Evolutionary conservation across 2,888 invertebrate species (phyloP).

Genomic region (Trichogramma dendrolimi): DNA sequence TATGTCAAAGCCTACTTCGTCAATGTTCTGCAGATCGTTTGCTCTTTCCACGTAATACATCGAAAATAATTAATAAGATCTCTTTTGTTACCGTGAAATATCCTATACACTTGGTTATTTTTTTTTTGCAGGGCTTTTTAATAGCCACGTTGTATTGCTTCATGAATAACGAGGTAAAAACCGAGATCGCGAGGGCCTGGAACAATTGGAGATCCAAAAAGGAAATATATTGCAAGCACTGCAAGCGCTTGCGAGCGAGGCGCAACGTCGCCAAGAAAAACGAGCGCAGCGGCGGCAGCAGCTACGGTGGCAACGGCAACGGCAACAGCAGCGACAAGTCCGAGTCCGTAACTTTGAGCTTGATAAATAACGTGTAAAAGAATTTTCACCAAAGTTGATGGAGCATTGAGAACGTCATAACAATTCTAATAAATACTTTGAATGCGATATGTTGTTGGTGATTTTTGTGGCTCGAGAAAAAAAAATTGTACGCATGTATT

Average conservation of each 20-base stretch:
- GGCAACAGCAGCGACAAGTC: slow-evolving; percentile 5
- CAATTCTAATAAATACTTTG: no score
- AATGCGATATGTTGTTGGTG: no score
- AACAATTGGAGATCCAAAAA: slow-evolving; percentile 14
- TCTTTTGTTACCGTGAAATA: neutral
- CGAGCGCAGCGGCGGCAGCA: neutral
- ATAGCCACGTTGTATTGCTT: slow-evolving; percentile 12
- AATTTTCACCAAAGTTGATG: no score
- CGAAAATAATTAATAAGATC: neutral
- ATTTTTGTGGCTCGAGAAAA: no score
- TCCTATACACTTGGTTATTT: neutral
- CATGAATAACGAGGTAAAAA: slow-evolving; percentile 15
- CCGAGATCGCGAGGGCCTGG: slow-evolving; percentile 10
- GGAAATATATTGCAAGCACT: slow-evolving; percentile 10
- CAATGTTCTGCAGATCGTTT: neutral
- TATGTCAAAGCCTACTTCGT: slow-evolving; percentile 3
- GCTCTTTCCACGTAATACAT: slow-evolving; percentile 12
- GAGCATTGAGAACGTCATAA: no score
- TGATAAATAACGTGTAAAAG: no score
- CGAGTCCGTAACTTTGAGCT: no score
- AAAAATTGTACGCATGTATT: no score
- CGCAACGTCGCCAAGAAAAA: neutral
- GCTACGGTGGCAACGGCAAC: neutral
- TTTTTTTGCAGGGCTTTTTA: slow-evolving; percentile 7
- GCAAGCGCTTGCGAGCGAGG: no score